phyloP scores from a whole-genome alignment of 2,113 vertebrate genomes.

The Passer montanus region DNA sequence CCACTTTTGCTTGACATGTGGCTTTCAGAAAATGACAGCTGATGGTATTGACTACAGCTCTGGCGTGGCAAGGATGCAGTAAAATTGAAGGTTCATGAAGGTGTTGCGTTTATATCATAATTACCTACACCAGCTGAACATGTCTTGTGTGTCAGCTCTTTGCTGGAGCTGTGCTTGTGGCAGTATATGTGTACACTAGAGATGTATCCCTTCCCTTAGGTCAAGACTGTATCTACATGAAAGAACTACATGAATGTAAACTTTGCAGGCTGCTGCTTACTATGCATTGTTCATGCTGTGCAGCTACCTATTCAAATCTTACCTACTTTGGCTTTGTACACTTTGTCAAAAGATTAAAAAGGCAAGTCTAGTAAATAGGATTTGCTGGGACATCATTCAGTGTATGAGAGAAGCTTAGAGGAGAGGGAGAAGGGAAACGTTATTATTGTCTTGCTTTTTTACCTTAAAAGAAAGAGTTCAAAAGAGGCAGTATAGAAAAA shows the following conservation, averaged over 20 bases:
- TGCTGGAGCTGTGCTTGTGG: background rate
- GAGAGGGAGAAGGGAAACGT: background rate
- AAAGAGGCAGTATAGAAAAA: background rate
- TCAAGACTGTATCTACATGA: background rate
- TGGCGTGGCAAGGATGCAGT: background rate
- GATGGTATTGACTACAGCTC: background rate
- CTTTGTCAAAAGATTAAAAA: background rate
- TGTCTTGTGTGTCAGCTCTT: background rate
- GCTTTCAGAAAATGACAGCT: background rate
- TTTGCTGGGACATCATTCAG: background rate
- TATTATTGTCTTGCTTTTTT: background rate
- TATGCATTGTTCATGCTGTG: background rate
- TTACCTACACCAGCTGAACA: background rate
- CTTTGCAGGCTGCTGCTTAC: background rate
- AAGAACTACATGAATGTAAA: background rate
- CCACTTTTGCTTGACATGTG: background rate
- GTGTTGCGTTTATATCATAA: background rate
- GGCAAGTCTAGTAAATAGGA: background rate
- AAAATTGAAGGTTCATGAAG: background rate
- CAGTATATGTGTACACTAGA: background rate
- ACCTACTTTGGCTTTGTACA: background rate
- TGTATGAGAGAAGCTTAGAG: background rate
- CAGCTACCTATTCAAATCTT: background rate
- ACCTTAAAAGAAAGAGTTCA: background rate
- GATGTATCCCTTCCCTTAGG: background rate